These are phyloP conservation scores for Metellina segmentata DNA, from an alignment of 2,888 invertebrate genomes.

Conservation along the genomic window DNA sequence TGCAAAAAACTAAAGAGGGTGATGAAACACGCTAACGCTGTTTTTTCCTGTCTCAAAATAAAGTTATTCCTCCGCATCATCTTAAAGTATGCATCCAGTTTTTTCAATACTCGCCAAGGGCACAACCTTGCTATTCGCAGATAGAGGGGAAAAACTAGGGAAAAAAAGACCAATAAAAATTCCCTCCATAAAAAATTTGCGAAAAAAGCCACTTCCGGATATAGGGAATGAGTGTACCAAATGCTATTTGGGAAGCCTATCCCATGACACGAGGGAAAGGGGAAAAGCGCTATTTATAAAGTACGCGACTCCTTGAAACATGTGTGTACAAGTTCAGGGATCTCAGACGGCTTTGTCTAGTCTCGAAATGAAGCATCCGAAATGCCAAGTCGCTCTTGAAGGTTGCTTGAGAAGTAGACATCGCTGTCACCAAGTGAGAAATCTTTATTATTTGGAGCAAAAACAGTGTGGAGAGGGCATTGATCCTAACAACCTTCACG, in stretches of 20 bases:
- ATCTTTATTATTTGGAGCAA: background rate
- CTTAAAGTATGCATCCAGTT: background rate
- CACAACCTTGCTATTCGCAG: constrained; percentile 13
- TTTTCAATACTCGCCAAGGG: background rate
- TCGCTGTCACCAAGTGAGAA: background rate
- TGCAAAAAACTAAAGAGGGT: background rate
- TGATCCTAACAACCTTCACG: background rate
- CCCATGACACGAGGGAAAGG: constrained; percentile 32
- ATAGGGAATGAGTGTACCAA: constrained; percentile 21
- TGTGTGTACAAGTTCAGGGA: constrained; percentile 41
- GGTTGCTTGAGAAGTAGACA: background rate
- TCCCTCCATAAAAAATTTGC: background rate
- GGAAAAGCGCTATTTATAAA: constrained; percentile 58
- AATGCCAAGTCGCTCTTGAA: constrained; percentile 28
- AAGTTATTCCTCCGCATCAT: background rate
- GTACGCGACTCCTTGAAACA: constrained; percentile 18
- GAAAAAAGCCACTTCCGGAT: constrained; percentile 50
- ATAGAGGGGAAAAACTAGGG: background rate
- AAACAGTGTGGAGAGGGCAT: background rate
- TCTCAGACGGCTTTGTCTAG: constrained; percentile 53
- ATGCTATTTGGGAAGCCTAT: constrained; percentile 45
- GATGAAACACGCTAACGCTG: background rate
- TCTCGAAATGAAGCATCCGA: background rate
- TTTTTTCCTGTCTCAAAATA: background rate
- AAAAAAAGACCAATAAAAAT: constrained; percentile 22